These are phyloP conservation scores for Darevskia nairensis DNA, from an alignment of 2,797 vertebrate species.

Conservation along the genomic window DNA sequence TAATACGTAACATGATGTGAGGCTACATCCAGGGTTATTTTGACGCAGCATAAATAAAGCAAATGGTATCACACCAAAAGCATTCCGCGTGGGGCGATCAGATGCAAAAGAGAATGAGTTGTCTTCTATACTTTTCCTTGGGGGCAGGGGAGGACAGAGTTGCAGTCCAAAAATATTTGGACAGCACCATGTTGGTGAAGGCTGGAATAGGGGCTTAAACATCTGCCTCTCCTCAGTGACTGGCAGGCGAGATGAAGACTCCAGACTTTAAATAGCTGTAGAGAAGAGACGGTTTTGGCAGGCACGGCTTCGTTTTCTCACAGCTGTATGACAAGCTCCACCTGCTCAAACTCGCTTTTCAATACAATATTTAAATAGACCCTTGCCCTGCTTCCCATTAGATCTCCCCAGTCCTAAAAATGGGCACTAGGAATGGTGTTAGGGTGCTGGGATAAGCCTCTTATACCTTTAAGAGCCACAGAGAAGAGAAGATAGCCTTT, in stretches of 20 bases:
- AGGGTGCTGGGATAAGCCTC: neutral
- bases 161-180: too few species aligned
- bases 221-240: neutral
- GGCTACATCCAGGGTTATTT: neutral
- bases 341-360: neutral
- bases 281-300: neutral
- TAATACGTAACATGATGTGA: neutral
- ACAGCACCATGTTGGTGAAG: too few species aligned
- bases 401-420: neutral
- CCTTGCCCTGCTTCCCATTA: neutral
- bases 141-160: neutral
- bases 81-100: neutral
- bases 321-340: neutral
- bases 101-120: neutral
- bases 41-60: neutral
- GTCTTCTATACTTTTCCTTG: neutral
- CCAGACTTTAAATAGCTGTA: too few species aligned
- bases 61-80: neutral
- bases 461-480: neutral
- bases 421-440: too few species aligned
- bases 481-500: neutral
- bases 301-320: neutral
- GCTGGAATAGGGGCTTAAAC: too few species aligned
- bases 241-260: neutral
- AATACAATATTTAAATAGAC: neutral